Evolutionary conservation across 2,797 vertebrate species (phyloP), one percentile per base, ranked within the genome.

Genomic region (Sebastes trivittatus): DNA sequence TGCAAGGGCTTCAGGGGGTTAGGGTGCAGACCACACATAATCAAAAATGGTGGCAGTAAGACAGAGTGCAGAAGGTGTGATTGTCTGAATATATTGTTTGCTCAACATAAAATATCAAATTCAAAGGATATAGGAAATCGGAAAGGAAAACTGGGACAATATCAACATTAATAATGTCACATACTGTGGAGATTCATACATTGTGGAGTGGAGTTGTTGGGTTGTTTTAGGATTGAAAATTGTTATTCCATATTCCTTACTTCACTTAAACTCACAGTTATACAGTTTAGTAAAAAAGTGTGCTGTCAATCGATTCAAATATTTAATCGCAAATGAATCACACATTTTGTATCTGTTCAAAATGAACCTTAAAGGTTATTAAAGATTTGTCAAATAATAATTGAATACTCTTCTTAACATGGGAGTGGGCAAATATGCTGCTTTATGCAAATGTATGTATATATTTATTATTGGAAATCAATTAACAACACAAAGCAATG

Each of bases 1-100:
- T 32, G 72, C 22, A 20, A 4, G 13, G 11, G 32, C 6, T 63
- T 49, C 27, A 59, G 49, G 62, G 23, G 18, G 23, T 32, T n/a
- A 55, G 38, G 23, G 16, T 82, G 54, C 59, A 58, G 76, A 73
- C 74, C 66, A 81, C 78, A 86, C 78, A 72, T 72, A 66, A 66
- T n/a, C 11, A 62, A 22, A 80, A 55, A 63, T 52, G 20, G n/a
- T 46, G 18, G 75, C 59, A 74, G 60, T 58, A 68, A 76, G 46
- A 34, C 36, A 54, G 49, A 62, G 8, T 8, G 11, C 22, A 27
- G 46, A 52, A 52, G 27, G 74, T 63, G 69, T 36, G 34, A 78
- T 62, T 73, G 71, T 73, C 22, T 42, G 6, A 38, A 27, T 56
- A 25, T 34, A 63, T 29, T 52, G 23, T 23, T 65, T 23, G 2